These are phyloP conservation scores for Actinia tenebrosa DNA, from an alignment of 64 coral and sea anemone species.

Conservation along the genomic window DNA sequence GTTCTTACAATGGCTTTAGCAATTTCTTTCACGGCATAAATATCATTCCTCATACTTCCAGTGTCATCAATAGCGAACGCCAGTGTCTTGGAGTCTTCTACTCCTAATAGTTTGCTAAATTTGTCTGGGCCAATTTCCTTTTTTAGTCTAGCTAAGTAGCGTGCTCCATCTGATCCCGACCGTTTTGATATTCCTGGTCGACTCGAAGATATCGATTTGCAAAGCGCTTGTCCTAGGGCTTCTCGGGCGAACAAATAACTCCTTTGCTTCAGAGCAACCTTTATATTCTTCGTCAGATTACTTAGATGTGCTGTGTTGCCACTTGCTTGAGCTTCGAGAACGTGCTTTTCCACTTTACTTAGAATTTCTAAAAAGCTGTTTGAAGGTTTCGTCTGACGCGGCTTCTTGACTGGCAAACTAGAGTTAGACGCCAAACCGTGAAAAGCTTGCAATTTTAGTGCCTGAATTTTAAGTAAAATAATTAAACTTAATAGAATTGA, in stretches of 20 bases:
- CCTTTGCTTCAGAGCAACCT: slow-evolving; percentile 27
- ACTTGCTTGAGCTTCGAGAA: slow-evolving; percentile 43
- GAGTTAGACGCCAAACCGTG: too few species aligned
- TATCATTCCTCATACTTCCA: slow-evolving; percentile 53
- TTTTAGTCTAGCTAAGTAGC: slow-evolving; percentile 35
- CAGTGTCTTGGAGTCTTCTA: slow-evolving; percentile 40
- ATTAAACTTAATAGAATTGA: too few species aligned
- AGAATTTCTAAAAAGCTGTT: slow-evolving; percentile 61
- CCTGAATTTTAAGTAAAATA: too few species aligned
- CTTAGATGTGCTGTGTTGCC: neutral
- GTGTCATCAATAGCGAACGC: slow-evolving; percentile 78
- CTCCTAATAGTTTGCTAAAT: slow-evolving; percentile 56
- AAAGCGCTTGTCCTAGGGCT: slow-evolving; percentile 36
- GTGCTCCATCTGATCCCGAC: neutral
- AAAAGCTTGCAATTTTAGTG: too few species aligned
- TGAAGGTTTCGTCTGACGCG: slow-evolving; percentile 26
- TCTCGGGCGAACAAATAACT: slow-evolving; percentile 57
- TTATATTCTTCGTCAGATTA: slow-evolving; percentile 40
- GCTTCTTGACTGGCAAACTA: too few species aligned
- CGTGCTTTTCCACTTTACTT: slow-evolving; percentile 50
- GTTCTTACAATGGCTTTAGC: slow-evolving; percentile 16
- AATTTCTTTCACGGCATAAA: slow-evolving; percentile 52
- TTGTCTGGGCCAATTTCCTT: slow-evolving; percentile 33
- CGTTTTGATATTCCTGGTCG: neutral
- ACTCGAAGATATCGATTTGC: neutral